A percentile compares a stretch with the other conserved stretches of the same genome.
These are phyloP conservation scores for Drosophila nr. perissopoda DNA, from an alignment of 2,888 invertebrate species.

Conservation along the genomic window DNA sequence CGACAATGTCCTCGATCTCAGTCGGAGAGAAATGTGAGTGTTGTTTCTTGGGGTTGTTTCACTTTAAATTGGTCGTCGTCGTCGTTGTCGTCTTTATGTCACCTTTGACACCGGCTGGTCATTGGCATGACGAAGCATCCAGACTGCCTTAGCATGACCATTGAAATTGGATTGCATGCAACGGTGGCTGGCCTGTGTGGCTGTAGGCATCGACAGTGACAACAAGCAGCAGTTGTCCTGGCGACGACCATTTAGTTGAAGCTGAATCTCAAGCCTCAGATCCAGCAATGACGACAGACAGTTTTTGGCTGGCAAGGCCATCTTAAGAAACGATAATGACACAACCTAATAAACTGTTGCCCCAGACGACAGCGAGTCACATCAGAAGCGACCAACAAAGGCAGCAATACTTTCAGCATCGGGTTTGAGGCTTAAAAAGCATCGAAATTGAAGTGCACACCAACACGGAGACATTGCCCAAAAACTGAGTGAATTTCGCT, in stretches of 20 bases:
- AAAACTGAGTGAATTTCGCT: conserved; percentile 44
- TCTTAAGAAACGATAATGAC: conserved; percentile 75
- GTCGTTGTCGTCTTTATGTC: conserved; percentile 58
- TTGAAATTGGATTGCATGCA: conserved; percentile 46
- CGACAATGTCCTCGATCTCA: conserved; percentile 8
- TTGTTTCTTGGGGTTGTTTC: conserved; percentile 42
- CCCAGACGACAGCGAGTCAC: conserved; percentile 61
- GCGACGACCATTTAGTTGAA: conserved; percentile 40
- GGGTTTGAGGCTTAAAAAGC: conserved; percentile 65
- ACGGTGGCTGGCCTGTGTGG: conserved; percentile 26
- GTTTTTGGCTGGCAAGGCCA: conserved; percentile 49
- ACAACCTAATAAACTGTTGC: conserved; percentile 77
- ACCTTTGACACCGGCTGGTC: conserved; percentile 67
- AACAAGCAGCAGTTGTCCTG: conserved; percentile 44
- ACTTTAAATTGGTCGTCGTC: conserved; percentile 26
- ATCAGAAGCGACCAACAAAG: conserved; percentile 41
- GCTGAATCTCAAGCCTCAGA: conserved; percentile 29
- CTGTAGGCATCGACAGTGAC: conserved; percentile 10
- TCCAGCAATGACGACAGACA: conserved; percentile 50
- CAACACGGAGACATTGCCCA: conserved; percentile 9
- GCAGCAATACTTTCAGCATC: conserved; percentile 56
- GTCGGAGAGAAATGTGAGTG: conserved; percentile 14
- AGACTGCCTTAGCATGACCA: conserved; percentile 18
- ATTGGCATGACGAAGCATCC: conserved; percentile 52
- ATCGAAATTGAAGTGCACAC: conserved; percentile 48